Base-by-base conservation (phyloP, 2,113 vertebrate species). In the Agapornis roseicollis region DNA sequence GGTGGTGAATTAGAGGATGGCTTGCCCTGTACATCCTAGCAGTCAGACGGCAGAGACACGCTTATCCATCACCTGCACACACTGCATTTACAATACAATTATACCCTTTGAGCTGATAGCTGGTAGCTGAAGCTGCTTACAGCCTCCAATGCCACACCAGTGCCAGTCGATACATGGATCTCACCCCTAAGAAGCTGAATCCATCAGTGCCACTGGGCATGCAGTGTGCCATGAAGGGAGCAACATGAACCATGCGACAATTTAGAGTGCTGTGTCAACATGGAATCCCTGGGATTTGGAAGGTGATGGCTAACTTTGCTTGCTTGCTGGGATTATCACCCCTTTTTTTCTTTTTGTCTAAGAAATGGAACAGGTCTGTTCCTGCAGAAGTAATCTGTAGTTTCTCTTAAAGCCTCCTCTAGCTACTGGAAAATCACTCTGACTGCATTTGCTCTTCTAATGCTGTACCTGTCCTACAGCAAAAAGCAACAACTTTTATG, bases 181-280 rank as follows among this genome's bases (percentile, higher is more conserved):
- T 81, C 42, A 15, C 33, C 15, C 70, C 58, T 87, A 69, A 93
- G 92, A 90, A 74, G 71, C 31, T 2, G 3, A 93, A 93, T 94
- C 80, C 77, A 71, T 88, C 93, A 84, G 86, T 93, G 91, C 72
- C 81, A 70, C 52, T 0, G 1, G 2, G 64, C 1, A 3, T 23
- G 31, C 31, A 14, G 15, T 1, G 0, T 44, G 31, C 42, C 68
- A 63, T 25, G 0, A 1, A 33, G 17, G 52, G 18, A 61, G 74
- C 16, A 2, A 35, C 0, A 0, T 0, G 35, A 89, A 17, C n/a
- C 0, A 0, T 15, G 37, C 46, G 31, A 52, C 1, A 0, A 74
- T 74, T 78, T 8, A 58, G 61, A 68, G 55, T 1, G 16, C 55
- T 17, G 70, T 2, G 20, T 3, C 29, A 29, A 3, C 3, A 8